phyloP scores from a whole-genome alignment of 2,888 invertebrate species.

The Drymonia ruficornis region DNA sequence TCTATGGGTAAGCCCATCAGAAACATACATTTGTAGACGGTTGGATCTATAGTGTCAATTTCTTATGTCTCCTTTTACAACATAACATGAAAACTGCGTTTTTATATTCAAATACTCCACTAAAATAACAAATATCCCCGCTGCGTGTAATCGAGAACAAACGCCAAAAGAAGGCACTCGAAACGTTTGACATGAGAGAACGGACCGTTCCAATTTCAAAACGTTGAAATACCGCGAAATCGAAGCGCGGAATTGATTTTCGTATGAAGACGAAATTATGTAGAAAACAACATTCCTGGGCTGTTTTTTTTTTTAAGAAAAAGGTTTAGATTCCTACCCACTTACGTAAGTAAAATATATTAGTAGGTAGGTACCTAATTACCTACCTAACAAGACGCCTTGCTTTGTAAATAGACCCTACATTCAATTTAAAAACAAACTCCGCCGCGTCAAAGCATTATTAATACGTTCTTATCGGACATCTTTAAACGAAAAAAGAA shows the following conservation, averaged over 20 bases:
- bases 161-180: conserved; percentile 17
- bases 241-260: conserved; percentile 24
- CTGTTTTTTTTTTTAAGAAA: conserved; percentile 5
- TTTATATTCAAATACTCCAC: conserved; percentile 16
- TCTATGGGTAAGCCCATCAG: too few species aligned
- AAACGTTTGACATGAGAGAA: conserved; percentile 29
- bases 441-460: conserved; percentile 6
- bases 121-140: not conserved
- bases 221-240: conserved; percentile 5
- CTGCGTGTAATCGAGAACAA: conserved; percentile 22
- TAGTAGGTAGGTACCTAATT: too few species aligned
- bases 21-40: too few species aligned
- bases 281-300: conserved; percentile 20
- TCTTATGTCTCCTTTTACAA: too few species aligned
- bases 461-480: conserved; percentile 6
- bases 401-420: not conserved
- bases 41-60: too few species aligned
- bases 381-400: too few species aligned
- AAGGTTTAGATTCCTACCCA: too few species aligned
- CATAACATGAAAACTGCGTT: too few species aligned
- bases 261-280: conserved; percentile 13
- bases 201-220: conserved; percentile 35
- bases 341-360: too few species aligned
- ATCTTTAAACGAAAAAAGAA: conserved; percentile 5
- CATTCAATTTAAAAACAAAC: conserved; percentile 2